Evolutionary conservation across 2,797 vertebrate species (phyloP).

Genomic region (Onychomys leucogaster): DNA sequence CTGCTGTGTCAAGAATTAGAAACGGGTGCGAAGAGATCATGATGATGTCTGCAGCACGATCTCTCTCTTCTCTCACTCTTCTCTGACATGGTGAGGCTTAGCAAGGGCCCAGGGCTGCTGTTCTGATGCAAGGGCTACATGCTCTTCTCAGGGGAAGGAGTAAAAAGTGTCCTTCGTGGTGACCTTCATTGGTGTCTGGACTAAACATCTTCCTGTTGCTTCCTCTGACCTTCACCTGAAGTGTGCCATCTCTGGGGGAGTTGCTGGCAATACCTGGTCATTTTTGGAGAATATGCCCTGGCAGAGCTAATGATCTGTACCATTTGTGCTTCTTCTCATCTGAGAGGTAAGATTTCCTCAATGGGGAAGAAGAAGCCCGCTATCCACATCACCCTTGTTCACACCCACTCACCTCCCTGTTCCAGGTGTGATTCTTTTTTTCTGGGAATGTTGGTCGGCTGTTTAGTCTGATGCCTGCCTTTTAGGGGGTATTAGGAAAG

Average conservation of each 20-base stretch:
- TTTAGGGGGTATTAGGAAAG: background rate
- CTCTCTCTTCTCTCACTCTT: background rate
- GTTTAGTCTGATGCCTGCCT: background rate
- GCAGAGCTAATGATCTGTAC: background rate
- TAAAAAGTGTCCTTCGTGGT: background rate
- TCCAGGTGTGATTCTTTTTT: too few species aligned
- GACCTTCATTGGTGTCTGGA: background rate
- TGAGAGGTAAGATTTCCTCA: background rate
- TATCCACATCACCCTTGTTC: accelerated
- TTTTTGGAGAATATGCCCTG: background rate
- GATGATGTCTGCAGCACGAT: background rate
- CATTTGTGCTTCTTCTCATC: background rate
- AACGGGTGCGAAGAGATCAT: background rate
- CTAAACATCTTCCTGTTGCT: too few species aligned
- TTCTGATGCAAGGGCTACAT: background rate
- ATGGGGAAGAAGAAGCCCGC: background rate
- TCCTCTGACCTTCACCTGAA: background rate
- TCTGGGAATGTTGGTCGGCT: background rate
- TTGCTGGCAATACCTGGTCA: background rate
- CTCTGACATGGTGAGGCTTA: background rate
- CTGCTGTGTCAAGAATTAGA: background rate
- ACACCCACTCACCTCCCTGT: background rate
- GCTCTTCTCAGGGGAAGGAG: background rate
- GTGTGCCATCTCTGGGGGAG: background rate
- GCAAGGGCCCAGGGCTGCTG: background rate